Evolutionary conservation across 1,140 invertebrate species (phyloP), one percentile per base, ranked within the genome.

Genomic region (Argopecten irradians): DNA sequence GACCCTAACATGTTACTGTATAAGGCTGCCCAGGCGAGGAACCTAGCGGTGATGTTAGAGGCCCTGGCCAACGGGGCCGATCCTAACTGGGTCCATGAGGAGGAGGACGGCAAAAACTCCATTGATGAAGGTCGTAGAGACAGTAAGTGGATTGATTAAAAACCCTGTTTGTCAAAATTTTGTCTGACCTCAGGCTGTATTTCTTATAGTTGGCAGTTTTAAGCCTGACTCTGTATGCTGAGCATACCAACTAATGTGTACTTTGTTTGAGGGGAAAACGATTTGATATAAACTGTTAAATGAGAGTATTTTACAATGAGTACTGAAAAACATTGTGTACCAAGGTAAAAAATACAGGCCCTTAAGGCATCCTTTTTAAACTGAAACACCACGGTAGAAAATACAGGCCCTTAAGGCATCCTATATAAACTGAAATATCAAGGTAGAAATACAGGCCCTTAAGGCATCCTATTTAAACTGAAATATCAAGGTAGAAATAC

Each of bases 31-130:
- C 96, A 96, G 7, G 98, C 97, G 14, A 97, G 98, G 93, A 98
- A 98, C 96, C 96, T 99, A 85, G 97, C 97, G 2, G 97, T 98
- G 3, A 99, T 99, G 98, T 97, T 97, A 93, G 97, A 97, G 92
- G 98, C 98, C 16, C 95, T 98, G 55, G 98, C 98, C 22, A 96
- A 97, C 86, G 97, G 97, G 43, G 98, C 98, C 9, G 97, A 98
- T 93, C 97, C 97, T 92, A 96, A 97, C 93, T 98, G 97, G 97
- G 95, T 96, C 1, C 97, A 98, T 95, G 92, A 95, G 8, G 96
- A 96, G 11, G 97, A 98, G 90, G 95, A 96, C 43, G 95, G 96
- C 43, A 96, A 97, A n/a, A 46, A 97, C 96, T 36, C 96, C 97
- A 36, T 95, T 99, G 97, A 98, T 96, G 97, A 98, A 95, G 94